These are phyloP conservation scores for Parazoanthus darwini DNA, from an alignment of 92 coral and sea anemone genomes.

Conservation along the genomic window DNA sequence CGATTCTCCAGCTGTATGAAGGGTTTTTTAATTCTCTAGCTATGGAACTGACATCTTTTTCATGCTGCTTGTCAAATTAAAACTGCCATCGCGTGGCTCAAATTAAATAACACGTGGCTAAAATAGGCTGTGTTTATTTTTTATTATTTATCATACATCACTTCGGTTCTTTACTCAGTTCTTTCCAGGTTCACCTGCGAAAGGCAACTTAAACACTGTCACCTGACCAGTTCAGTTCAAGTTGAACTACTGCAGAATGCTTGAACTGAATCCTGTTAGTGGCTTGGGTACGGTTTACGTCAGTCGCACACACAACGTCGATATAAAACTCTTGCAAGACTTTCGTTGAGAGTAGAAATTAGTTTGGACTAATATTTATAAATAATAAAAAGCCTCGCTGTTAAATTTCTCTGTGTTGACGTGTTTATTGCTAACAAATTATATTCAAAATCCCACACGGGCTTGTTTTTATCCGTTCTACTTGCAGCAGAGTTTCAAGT, in stretches of 20 bases:
- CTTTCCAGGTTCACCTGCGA: constrained; percentile 49
- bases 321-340: neutral
- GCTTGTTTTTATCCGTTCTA: neutral
- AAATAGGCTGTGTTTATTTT: constrained; percentile 35
- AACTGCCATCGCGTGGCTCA: constrained; percentile 24
- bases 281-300: neutral
- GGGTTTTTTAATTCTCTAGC: neutral
- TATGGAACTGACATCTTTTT: neutral
- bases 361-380: constrained; percentile 11
- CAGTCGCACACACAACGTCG: neutral
- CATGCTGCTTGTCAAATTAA: constrained; percentile 37
- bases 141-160: constrained; percentile 27
- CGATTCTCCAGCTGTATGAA: neutral
- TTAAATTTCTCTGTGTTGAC: constrained; percentile 28
- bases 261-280: neutral
- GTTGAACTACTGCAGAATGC: neutral
- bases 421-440: constrained; percentile 33
- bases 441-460: neutral
- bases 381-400: constrained; percentile 34
- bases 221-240: constrained; percentile 37
- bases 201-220: constrained; percentile 46
- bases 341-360: neutral
- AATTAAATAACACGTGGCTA: constrained; percentile 40
- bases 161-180: constrained; percentile 50
- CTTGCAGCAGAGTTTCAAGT: neutral